phyloP scores from a whole-genome alignment of 1,140 invertebrate genomes.

The Aplysia californica region DNA sequence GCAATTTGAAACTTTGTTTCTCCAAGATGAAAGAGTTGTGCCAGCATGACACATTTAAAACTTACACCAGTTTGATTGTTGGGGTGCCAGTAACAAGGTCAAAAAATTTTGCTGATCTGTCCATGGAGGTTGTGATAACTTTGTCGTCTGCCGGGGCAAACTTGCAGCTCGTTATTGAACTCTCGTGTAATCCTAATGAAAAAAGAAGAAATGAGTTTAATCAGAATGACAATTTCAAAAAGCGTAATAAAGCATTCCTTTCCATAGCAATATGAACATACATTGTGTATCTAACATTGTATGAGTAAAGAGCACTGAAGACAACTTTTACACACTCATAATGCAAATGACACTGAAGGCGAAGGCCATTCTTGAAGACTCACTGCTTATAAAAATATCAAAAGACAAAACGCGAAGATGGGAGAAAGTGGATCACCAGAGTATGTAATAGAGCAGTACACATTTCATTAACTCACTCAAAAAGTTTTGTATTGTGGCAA shows the following conservation, averaged over 20 bases:
- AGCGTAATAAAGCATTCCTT: neutral
- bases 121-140: constrained; percentile 66
- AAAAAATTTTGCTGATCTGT: constrained; percentile 62
- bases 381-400: no score
- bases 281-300: no score
- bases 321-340: neutral
- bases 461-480: no score
- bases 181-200: constrained; percentile 58
- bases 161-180: constrained; percentile 57
- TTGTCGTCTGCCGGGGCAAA: constrained; percentile 61
- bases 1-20: no score
- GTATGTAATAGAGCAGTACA: no score
- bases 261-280: no score
- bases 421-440: no score
- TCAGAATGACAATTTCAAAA: neutral
- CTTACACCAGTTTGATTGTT: constrained; percentile 63
- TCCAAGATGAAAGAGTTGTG: no score
- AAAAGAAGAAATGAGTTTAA: constrained; percentile 9
- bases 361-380: neutral
- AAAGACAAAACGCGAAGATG: no score
- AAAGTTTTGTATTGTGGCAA: no score
- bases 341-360: neutral
- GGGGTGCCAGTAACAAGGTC: constrained; percentile 54
- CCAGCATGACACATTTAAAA: no score
- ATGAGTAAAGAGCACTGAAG: no score